A percentile compares a stretch with the other conserved stretches of the same genome.
These are phyloP conservation scores for Neomonachus schauinslandi DNA, from an alignment of 2,113 vertebrate species.

Conservation along the genomic window DNA sequence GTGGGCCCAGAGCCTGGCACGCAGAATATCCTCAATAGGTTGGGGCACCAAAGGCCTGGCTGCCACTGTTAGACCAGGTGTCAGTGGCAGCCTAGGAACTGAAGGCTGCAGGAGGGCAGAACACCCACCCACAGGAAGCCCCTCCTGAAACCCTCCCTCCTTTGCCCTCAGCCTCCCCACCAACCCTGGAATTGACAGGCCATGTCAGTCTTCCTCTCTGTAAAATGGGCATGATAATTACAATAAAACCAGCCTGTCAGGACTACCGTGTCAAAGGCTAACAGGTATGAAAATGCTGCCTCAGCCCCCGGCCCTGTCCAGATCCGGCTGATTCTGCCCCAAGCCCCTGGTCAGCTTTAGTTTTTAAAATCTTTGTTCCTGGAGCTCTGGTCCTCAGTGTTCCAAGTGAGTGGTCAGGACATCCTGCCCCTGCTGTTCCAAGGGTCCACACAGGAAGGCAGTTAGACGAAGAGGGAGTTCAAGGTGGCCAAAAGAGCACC, in stretches of 20 bases:
- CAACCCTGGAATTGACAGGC: not conserved
- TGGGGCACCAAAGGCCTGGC: not conserved
- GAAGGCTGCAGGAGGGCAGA: not conserved
- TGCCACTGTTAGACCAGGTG: not conserved
- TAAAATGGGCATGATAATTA: not conserved
- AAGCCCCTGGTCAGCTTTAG: not conserved
- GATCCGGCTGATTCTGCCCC: not conserved
- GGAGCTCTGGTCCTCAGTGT: not conserved
- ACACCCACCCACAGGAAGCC: not conserved
- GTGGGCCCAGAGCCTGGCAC: not conserved
- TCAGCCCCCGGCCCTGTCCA: not conserved
- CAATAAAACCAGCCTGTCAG: not conserved
- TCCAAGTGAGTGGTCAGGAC: not conserved
- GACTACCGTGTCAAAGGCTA: not conserved
- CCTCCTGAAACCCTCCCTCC: not conserved
- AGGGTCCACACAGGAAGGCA: not conserved
- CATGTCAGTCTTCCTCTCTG: not conserved
- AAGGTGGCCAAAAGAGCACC: not conserved
- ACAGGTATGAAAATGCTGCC: not conserved
- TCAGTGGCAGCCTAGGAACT: not conserved
- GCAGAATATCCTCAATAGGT: not conserved
- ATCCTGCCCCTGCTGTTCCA: not conserved
- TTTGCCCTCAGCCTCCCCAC: not conserved
- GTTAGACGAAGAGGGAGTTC: not conserved
- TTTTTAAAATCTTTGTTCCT: slow-evolving; percentile 4